phyloP scores from a whole-genome alignment of 2,888 invertebrate genomes.

The Autographa gamma region DNA sequence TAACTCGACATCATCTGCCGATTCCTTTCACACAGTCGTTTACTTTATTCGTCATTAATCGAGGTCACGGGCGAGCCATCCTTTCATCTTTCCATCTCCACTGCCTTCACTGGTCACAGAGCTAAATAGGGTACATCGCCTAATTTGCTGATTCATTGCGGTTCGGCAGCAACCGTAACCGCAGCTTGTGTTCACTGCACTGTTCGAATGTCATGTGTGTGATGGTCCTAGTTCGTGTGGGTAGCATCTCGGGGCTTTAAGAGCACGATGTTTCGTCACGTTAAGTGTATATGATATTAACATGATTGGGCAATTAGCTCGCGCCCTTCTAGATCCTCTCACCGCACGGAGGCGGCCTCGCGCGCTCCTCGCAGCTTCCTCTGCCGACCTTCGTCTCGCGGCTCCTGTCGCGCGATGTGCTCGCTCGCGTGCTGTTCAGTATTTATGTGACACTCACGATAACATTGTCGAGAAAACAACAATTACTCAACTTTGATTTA shows the following conservation, averaged over 20 bases:
- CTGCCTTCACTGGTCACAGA: conserved; percentile 23
- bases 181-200: conserved; percentile 12
- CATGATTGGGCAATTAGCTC: conserved; percentile 51
- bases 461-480: conserved; percentile 19
- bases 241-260: conserved; percentile 33
- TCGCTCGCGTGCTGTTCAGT: not conserved
- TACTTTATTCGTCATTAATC: conserved; percentile 23
- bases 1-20: conserved; percentile 40
- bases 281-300: conserved; percentile 31
- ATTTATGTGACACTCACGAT: conserved; percentile 20
- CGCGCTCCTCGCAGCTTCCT: conserved; percentile 4
- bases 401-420: not conserved
- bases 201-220: conserved; percentile 20
- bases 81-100: conserved; percentile 21
- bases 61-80: conserved; percentile 34
- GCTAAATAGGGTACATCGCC: not conserved
- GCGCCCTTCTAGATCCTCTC: conserved; percentile 50
- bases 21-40: conserved; percentile 31
- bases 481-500: conserved; percentile 11
- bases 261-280: conserved; percentile 49
- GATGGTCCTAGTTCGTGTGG: conserved; percentile 15
- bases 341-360: conserved; percentile 34
- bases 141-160: conserved; percentile 11
- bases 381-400: conserved; percentile 13
- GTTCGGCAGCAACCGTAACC: not conserved